Evolutionary conservation across 2,113 vertebrate species (phyloP).

Genomic region (Ascaphus truei): DNA sequence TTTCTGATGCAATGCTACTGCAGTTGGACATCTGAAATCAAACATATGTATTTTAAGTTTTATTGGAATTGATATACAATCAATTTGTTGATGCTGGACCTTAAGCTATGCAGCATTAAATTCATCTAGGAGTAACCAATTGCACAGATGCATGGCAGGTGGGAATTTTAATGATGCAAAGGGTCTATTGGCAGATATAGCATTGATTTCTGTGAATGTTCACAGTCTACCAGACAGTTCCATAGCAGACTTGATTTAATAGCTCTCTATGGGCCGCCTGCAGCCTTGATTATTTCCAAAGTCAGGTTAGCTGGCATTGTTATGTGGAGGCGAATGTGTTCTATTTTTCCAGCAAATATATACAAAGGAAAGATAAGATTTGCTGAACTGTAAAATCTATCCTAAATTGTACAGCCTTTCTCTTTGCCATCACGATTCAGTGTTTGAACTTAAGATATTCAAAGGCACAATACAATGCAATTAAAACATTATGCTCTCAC

Average conservation of each 20-base stretch:
- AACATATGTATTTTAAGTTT: slow-evolving; percentile 52
- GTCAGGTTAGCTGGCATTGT: slow-evolving; percentile 50
- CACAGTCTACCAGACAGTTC: slow-evolving; percentile 59
- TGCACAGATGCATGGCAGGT: slow-evolving; percentile 57
- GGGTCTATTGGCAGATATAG: slow-evolving; percentile 54
- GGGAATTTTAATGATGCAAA: slow-evolving; percentile 55
- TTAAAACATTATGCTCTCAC: slow-evolving; percentile 16
- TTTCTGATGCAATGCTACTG: slow-evolving; percentile 28
- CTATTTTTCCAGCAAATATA: slow-evolving; percentile 28
- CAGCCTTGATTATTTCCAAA: slow-evolving; percentile 58
- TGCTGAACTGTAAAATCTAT: slow-evolving; percentile 5
- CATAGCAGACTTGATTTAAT: slow-evolving; percentile 58
- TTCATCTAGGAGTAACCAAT: slow-evolving; percentile 55
- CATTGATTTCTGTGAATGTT: slow-evolving; percentile 56
- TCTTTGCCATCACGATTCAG: slow-evolving; percentile 3
- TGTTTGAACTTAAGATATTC: slow-evolving; percentile 8
- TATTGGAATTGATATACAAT: slow-evolving; percentile 48
- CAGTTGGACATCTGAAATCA: slow-evolving; percentile 41
- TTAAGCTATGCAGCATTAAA: slow-evolving; percentile 45
- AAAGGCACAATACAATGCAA: slow-evolving; percentile 35
- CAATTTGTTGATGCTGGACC: slow-evolving; percentile 49
- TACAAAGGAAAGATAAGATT: slow-evolving; percentile 1
- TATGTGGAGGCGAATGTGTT: slow-evolving; percentile 41
- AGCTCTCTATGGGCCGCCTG: slow-evolving; percentile 56
- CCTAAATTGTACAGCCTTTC: slow-evolving; percentile 4